Conservation (phyloP, 2,888 invertebrate species). For the Drosophila mulleri region DNA sequence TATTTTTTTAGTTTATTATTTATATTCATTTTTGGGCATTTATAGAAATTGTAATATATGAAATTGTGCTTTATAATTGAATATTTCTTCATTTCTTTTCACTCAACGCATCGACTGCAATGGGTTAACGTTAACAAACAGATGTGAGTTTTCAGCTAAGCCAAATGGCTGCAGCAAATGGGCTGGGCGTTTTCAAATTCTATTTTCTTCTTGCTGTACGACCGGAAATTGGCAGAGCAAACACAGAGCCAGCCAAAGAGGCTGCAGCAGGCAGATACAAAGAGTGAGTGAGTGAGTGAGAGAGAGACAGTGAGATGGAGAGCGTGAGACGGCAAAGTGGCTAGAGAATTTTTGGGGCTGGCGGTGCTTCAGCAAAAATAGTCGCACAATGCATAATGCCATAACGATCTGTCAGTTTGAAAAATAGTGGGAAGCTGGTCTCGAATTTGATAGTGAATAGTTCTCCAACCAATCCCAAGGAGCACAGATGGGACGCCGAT, state of each 20-base stretch:
- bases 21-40: too few species aligned
- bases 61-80: too few species aligned
- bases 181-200: conserved; percentile 12
- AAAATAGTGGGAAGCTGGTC: conserved; percentile 62
- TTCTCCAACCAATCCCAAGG: conserved; percentile 5
- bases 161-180: conserved; percentile 23
- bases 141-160: conserved; percentile 25
- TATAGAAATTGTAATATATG: too few species aligned
- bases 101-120: not conserved
- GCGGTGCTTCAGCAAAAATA: conserved; percentile 21
- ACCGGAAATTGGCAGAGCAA: conserved; percentile 69
- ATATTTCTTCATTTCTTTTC: not conserved
- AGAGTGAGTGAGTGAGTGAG: not conserved
- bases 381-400: conserved; percentile 67
- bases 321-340: not conserved
- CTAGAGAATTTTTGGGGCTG: not conserved
- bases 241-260: conserved; percentile 26
- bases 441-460: conserved; percentile 52
- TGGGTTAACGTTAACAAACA: conserved; percentile 43
- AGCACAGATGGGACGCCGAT: conserved; percentile 66
- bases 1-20: too few species aligned
- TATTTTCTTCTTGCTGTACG: conserved; percentile 19
- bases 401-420: conserved; percentile 76
- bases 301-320: not conserved
- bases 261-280: conserved; percentile 8